Base-by-base conservation (phyloP, 2,888 invertebrate genomes). In the Eristalis arbustorum region DNA sequence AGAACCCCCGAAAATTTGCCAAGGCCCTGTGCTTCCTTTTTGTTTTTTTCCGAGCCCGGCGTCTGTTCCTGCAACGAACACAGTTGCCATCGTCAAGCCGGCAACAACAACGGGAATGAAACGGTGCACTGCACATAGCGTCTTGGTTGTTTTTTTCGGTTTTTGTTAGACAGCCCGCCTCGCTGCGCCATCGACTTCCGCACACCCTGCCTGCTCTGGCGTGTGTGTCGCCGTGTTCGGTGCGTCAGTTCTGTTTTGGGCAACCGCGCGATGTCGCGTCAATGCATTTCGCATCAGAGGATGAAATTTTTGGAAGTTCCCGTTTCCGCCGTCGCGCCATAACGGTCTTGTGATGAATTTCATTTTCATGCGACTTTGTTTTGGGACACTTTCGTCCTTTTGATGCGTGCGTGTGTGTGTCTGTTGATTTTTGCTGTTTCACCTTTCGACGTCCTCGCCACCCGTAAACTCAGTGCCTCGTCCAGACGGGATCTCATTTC, bases 1-100 rank as follows among this genome's bases (percentile, higher is more conserved):
- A 61, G 75, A 79, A 83, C 77, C 72, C 66, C 83, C 87, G 72
- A 79, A 87, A 87, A 71, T 87, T 87, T 63, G 74, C 69, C 71
- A 57, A 74, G 69, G 69, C 31, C 59, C 72, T 81, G 77, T 74
- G 40, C 59, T 72, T 62, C 76, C 76, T 76, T 28, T 68, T 77
- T 62, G 49, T 76, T 10, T 23, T 63, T 31, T 42, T 42, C 18
- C 5, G 18, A 31, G 37, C 10, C 64, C 28, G 64, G 64, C 34
- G 78, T 78, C 59, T 69, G 77, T 64, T 31, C 18, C 64, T 25
- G 64, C 18, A 18, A 2, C 28, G 64, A 37, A 37, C 18, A 64
- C 64, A 31, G 64, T 64, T 64, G 13, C 64, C 37, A 22, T 14
- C 62, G 10, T 31, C 23, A 59, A 14, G 25, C 3, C 25, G 13